phyloP scores from a whole-genome alignment of 2,888 invertebrate genomes.

The Rhagium mordax region DNA sequence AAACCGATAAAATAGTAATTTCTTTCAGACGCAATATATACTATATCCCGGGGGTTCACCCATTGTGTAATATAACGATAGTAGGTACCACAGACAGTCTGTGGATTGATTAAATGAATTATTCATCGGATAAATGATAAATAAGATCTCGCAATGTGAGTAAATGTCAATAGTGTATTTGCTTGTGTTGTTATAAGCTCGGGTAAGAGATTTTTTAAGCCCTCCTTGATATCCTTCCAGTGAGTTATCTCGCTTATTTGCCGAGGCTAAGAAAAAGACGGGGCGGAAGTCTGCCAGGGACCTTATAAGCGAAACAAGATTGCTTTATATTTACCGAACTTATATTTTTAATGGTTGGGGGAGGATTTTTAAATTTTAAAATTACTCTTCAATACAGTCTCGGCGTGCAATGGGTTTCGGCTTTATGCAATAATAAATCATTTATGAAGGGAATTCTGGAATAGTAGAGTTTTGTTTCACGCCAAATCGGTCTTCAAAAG shows the following conservation, averaged over 20 bases:
- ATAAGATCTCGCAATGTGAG: slow-evolving; percentile 1
- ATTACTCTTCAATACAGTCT: background rate
- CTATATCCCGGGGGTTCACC: background rate
- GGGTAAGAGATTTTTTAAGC: slow-evolving; percentile 9
- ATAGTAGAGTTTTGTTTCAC: background rate
- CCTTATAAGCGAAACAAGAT: slow-evolving; percentile 23
- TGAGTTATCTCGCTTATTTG: background rate
- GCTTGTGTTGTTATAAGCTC: background rate
- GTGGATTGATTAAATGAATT: slow-evolving; percentile 24
- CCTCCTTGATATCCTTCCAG: background rate
- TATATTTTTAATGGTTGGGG: slow-evolving; percentile 20
- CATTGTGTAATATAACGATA: background rate
- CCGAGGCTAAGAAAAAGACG: background rate
- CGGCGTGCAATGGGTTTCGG: background rate
- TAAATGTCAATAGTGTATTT: slow-evolving; percentile 22
- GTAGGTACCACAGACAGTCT: background rate
- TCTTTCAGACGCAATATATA: background rate
- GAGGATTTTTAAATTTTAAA: slow-evolving; percentile 13
- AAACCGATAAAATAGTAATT: no score
- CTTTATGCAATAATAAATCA: background rate
- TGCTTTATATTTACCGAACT: slow-evolving; percentile 32
- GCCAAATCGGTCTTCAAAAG: no score
- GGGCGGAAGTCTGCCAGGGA: background rate
- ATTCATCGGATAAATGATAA: slow-evolving; percentile 29
- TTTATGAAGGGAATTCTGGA: background rate